Base-by-base conservation (phyloP, 1,140 invertebrate genomes). In the Saxidomus purpurata region DNA sequence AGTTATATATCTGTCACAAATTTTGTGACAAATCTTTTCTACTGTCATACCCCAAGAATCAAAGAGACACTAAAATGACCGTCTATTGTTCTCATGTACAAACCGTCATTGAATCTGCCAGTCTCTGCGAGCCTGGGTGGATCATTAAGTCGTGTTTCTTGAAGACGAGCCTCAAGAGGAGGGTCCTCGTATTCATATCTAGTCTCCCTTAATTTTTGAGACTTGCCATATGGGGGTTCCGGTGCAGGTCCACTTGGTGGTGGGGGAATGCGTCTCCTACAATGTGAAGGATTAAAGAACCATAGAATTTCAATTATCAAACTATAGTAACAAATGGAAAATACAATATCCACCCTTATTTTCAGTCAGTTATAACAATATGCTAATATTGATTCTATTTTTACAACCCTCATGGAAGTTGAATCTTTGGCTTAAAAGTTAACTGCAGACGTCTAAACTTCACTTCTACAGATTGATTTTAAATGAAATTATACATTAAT, bases 241-340 rank as follows among this genome's bases (percentile, higher is more conserved):
- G 92, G 93, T 8, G 93, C 93, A 43, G 93, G 92, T 43, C 89
- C 91, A 69, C 79, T 89, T n/a, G 93, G 92, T 34, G 92, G 91
- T 13, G 92, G 92, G n/a, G 92, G 92, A 36, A 93, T 93, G 28
- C 59, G 61, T 40, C 69, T 69, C 38, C 92, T 93, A 91, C 47
- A 90, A 92, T 34, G 61, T 47, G 81, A 87, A 25, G 67, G n/a
- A n/a, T n/a, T n/a, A n/a, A n/a, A n/a, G 6, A 76, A 63, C 25
- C 17, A 63, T 63, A n/a, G n/a, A n/a, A n/a, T n/a, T n/a, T n/a
- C n/a, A n/a, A n/a, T n/a, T n/a, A n/a, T n/a, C n/a, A n/a, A n/a
- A n/a, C n/a, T n/a, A n/a, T n/a, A n/a, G n/a, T n/a, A n/a, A n/a
- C n/a, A n/a, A n/a, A n/a, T n/a, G n/a, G n/a, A n/a, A 49, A 49